A percentile compares a stretch with the other conserved stretches of the same genome.
These are phyloP conservation scores for Barbus barbus DNA, from an alignment of 2,113 vertebrate genomes.

Conservation along the genomic window DNA sequence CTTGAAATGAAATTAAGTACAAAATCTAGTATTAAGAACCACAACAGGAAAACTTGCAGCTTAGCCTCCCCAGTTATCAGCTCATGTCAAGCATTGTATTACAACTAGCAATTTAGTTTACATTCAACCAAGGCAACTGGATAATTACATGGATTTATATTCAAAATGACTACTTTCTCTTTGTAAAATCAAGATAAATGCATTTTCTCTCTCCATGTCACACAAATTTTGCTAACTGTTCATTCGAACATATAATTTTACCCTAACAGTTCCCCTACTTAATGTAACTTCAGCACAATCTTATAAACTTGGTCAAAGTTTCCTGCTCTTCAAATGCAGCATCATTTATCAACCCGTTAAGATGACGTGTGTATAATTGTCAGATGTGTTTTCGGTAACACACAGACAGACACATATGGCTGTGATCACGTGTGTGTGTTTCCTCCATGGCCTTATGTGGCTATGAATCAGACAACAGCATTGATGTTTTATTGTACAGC, in stretches of 20 bases:
- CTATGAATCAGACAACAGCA: slow-evolving; percentile 65
- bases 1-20: neutral
- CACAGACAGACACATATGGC: slow-evolving; percentile 37
- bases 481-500: slow-evolving; percentile 69
- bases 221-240: slow-evolving; percentile 67
- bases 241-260: slow-evolving; percentile 71
- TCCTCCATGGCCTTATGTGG: slow-evolving; percentile 66
- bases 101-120: slow-evolving; percentile 72
- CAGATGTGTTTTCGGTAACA: slow-evolving; percentile 23
- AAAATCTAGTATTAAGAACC: slow-evolving; percentile 22
- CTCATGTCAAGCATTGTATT: slow-evolving; percentile 68
- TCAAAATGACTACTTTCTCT: slow-evolving; percentile 63
- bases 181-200: slow-evolving; percentile 67
- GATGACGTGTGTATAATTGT: neutral
- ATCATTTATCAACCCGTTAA: slow-evolving; percentile 23
- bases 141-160: slow-evolving; percentile 68
- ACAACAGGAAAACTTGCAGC: slow-evolving; percentile 2
- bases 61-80: slow-evolving; percentile 62
- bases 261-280: slow-evolving; percentile 64
- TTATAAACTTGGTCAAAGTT: slow-evolving; percentile 66
- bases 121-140: slow-evolving; percentile 64
- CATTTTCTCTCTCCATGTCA: slow-evolving; percentile 62
- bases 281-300: slow-evolving; percentile 66
- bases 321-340: slow-evolving; percentile 52
- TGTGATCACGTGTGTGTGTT: slow-evolving; percentile 50